phyloP scores from a whole-genome alignment of 2,113 vertebrate genomes.

The Lipotes vexillifer region DNA sequence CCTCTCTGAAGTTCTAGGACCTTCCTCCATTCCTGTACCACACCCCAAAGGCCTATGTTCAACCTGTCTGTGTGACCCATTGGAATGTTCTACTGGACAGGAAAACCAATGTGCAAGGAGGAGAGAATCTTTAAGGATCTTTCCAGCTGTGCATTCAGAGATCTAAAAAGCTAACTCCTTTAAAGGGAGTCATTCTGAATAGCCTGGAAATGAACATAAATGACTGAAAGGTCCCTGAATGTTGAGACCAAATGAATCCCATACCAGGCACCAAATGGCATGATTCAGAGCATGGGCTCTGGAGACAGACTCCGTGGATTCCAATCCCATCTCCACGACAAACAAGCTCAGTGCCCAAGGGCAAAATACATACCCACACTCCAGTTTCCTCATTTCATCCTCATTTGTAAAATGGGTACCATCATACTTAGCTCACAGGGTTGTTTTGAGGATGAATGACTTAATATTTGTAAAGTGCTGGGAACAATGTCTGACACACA shows the following conservation, averaged over 20 bases:
- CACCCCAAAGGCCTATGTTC: neutral
- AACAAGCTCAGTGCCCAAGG: neutral
- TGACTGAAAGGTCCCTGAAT: neutral
- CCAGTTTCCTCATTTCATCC: neutral
- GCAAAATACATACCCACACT: neutral
- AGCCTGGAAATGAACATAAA: neutral
- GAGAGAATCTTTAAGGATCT: neutral
- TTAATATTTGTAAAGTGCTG: neutral
- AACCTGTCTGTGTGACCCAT: neutral
- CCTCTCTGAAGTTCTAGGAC: neutral
- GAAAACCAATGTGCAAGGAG: neutral
- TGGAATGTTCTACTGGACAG: neutral
- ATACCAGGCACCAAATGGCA: neutral
- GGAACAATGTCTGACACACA: neutral
- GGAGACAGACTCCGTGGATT: neutral
- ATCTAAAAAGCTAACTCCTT: neutral
- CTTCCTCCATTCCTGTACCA: neutral
- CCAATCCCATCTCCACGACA: neutral
- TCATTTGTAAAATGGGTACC: neutral
- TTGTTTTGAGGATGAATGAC: neutral
- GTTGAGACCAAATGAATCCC: neutral
- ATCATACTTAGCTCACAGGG: neutral
- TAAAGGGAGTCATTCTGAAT: neutral
- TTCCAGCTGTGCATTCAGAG: neutral
- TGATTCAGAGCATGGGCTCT: neutral